Evolutionary conservation across 2,113 vertebrate species (phyloP).

Genomic region (Enhydra lutris): DNA sequence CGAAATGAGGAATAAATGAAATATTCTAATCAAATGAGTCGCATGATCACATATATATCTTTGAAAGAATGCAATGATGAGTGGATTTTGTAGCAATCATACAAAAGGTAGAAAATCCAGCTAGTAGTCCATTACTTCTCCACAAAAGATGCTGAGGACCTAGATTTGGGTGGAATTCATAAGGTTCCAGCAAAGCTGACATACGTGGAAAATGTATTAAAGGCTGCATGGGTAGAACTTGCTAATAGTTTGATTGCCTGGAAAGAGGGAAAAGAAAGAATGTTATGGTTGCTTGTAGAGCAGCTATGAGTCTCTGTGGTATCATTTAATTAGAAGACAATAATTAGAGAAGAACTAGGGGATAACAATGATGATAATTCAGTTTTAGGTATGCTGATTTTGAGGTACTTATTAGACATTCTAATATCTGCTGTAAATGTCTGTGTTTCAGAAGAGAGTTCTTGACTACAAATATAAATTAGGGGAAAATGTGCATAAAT

Average conservation of each 20-base stretch:
- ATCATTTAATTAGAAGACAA: background rate
- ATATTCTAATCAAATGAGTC: background rate
- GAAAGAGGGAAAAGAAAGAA: background rate
- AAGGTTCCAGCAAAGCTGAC: background rate
- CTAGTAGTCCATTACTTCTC: background rate
- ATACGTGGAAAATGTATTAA: background rate
- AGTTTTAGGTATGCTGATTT: background rate
- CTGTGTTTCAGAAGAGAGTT: background rate
- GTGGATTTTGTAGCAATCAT: background rate
- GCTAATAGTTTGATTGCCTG: background rate
- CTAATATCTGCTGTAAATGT: background rate
- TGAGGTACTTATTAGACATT: background rate
- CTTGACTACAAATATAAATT: background rate
- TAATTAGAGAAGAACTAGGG: background rate
- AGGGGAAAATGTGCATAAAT: background rate
- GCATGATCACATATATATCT: background rate
- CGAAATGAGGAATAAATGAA: background rate
- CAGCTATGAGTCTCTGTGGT: background rate
- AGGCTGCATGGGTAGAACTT: background rate
- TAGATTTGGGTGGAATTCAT: background rate
- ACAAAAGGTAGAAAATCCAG: background rate
- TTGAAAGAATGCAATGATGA: background rate
- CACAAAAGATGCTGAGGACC: background rate
- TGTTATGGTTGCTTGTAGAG: too few species aligned
- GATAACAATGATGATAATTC: background rate